Conservation (phyloP, 2,113 vertebrate genomes). For the Barnardius zonarius region DNA sequence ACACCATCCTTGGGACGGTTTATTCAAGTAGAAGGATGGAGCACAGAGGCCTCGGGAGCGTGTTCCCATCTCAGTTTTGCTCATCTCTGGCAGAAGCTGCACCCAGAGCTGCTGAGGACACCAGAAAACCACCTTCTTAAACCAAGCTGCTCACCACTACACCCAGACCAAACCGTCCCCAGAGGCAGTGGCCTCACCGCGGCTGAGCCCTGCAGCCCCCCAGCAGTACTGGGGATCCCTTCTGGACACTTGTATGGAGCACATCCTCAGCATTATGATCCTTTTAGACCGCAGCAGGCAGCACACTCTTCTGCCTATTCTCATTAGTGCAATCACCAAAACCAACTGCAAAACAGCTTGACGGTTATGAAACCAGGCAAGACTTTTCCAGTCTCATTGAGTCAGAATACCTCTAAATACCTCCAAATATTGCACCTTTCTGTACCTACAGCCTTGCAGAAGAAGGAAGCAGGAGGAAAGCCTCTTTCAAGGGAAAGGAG, state of each 20-base stretch:
- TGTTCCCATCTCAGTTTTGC: rapidly evolving
- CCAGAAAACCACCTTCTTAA: neutral
- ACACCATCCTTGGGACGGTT: neutral
- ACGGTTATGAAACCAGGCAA: neutral
- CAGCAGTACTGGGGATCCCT: neutral
- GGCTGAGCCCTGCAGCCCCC: neutral
- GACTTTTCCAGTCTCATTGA: neutral
- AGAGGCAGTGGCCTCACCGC: neutral
- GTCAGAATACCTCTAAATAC: neutral
- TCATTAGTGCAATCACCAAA: neutral
- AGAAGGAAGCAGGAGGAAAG: neutral
- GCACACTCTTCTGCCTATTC: neutral
- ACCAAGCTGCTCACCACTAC: neutral
- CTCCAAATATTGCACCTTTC: conserved; percentile 40
- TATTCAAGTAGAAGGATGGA: neutral
- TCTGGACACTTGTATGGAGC: neutral
- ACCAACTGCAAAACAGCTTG: neutral
- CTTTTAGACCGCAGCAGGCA: neutral
- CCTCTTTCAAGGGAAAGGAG: neutral
- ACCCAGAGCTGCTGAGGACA: neutral
- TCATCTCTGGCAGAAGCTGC: neutral
- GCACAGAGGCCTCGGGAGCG: rapidly evolving
- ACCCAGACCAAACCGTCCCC: neutral
- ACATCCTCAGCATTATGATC: neutral
- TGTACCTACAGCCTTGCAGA: neutral